Conservation (phyloP, 2,113 vertebrate genomes). For the Melanostigma gelatinosum region DNA sequence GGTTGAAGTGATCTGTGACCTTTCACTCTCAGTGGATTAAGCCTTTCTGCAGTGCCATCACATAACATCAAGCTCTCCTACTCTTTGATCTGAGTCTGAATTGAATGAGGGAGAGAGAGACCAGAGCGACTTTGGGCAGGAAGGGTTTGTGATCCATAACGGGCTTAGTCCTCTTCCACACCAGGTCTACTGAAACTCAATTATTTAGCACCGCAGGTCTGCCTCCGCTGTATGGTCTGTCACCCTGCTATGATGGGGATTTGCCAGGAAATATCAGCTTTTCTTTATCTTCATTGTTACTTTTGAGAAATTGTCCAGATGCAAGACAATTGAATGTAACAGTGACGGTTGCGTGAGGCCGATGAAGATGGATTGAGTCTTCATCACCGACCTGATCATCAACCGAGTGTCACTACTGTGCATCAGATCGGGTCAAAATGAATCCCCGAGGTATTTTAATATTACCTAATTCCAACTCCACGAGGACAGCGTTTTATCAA, state of each 20-base stretch:
- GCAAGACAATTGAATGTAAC: background rate
- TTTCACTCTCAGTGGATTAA: constrained; percentile 1
- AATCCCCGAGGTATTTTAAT: constrained; percentile 51
- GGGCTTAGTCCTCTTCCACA: constrained; percentile 48
- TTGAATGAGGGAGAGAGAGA: constrained; percentile 12
- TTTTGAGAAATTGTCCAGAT: background rate
- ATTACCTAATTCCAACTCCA: constrained; percentile 38
- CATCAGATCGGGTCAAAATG: constrained; percentile 36
- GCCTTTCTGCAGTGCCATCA: background rate
- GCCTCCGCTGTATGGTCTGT: constrained; percentile 44
- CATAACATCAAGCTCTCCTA: background rate
- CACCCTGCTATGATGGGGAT: constrained; percentile 55
- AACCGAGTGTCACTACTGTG: background rate
- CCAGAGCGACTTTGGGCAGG: constrained; percentile 8
- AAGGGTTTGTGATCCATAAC: constrained; percentile 55
- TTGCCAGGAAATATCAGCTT: constrained; percentile 4
- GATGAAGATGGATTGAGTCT: background rate
- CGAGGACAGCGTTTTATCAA: constrained; percentile 40
- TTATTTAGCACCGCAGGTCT: constrained; percentile 63
- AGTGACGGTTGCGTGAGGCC: background rate
- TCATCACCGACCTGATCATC: constrained; percentile 3
- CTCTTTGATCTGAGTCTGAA: constrained; percentile 39
- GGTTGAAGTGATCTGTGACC: background rate
- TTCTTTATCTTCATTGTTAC: background rate
- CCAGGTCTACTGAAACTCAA: constrained; percentile 63